A percentile compares a stretch with the other conserved stretches of the same genome.
Evolutionary conservation across 1,140 invertebrate species (phyloP).

Genomic region (Drosophila albomicans): DNA sequence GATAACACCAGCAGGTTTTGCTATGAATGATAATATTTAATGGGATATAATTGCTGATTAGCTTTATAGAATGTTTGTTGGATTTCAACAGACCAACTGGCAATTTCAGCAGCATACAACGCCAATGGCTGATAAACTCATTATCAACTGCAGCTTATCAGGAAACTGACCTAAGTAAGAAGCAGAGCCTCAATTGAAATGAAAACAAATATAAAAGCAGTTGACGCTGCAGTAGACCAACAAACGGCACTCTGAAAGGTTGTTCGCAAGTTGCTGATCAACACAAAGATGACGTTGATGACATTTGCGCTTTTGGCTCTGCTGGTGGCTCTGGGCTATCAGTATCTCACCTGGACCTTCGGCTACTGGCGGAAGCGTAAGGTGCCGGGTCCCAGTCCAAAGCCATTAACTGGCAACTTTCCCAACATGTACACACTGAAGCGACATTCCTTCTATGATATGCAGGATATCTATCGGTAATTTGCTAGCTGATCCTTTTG

Average conservation of each 20-base stretch:
- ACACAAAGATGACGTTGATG: slow-evolving; percentile 40
- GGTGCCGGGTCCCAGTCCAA: slow-evolving; percentile 71
- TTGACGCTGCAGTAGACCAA: background rate
- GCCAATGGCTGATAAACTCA: background rate
- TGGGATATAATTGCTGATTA: background rate
- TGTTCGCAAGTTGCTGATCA: background rate
- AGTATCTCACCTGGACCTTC: slow-evolving; percentile 74
- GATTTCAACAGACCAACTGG: slow-evolving; percentile 9
- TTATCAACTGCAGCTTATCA: slow-evolving; percentile 6
- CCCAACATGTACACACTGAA: slow-evolving; percentile 55
- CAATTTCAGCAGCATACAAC: background rate
- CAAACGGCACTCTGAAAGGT: background rate
- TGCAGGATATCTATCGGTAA: slow-evolving; percentile 66
- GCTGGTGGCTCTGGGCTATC: slow-evolving; percentile 57
- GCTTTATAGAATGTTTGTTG: background rate
- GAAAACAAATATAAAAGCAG: slow-evolving; percentile 3
- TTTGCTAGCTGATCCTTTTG: background rate
- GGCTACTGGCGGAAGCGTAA: slow-evolving; percentile 77
- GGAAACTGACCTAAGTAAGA: slow-evolving; percentile 18
- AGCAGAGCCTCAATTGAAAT: slow-evolving; percentile 2
- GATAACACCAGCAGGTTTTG: background rate
- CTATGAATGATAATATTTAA: background rate
- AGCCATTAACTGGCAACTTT: slow-evolving; percentile 67
- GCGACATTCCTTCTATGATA: slow-evolving; percentile 53
- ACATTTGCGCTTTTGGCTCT: slow-evolving; percentile 41